Evolutionary conservation across 2,113 vertebrate species (phyloP).

Genomic region (Andinoacara biseriatus): DNA sequence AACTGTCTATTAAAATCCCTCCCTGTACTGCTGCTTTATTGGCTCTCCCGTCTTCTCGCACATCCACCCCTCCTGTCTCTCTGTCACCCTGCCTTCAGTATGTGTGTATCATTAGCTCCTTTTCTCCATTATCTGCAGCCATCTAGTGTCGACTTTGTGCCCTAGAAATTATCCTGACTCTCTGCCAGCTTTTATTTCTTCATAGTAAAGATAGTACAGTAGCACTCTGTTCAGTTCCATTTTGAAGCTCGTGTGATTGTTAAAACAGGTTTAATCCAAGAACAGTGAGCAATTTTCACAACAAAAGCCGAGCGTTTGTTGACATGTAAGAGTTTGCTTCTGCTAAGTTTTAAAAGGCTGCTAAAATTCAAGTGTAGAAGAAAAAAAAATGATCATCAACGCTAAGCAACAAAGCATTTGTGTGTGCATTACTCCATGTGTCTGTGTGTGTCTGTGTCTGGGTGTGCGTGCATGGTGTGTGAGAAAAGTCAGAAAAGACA

Average conservation of each 20-base stretch:
- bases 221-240: background rate
- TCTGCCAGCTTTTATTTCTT: slow-evolving; percentile 48
- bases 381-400: slow-evolving; percentile 15
- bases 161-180: slow-evolving; percentile 70
- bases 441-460: background rate
- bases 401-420: slow-evolving; percentile 23
- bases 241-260: background rate
- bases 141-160: slow-evolving; percentile 84
- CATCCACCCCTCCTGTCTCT: background rate
- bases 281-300: background rate
- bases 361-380: background rate
- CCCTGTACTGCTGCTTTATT: slow-evolving; percentile 14
- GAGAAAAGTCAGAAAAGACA: slow-evolving; percentile 41
- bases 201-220: slow-evolving; percentile 16
- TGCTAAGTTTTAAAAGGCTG: background rate
- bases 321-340: background rate
- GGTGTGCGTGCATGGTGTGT: background rate
- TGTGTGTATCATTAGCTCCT: slow-evolving; percentile 76
- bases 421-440: background rate
- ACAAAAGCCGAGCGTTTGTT: background rate
- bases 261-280: background rate
- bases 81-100: slow-evolving; percentile 49
- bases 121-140: slow-evolving; percentile 86
- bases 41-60: slow-evolving; percentile 2
- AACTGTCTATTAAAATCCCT: slow-evolving; percentile 6